These are phyloP conservation scores for rat (Rattus norvegicus) DNA, from an alignment of 2,113 vertebrate species.

Conservation along the genomic window DNA sequence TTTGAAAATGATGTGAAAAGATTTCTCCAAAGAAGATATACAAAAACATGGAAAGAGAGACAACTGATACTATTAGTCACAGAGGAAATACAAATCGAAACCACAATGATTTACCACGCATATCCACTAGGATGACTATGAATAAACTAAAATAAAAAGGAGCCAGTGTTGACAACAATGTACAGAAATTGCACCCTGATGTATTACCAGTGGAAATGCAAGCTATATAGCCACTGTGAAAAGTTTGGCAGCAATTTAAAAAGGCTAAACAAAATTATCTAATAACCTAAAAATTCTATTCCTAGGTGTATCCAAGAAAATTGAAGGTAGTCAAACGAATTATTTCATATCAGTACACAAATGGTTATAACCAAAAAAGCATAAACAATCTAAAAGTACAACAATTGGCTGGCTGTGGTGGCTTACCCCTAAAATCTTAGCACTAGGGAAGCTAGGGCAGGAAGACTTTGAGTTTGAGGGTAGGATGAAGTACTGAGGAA, in stretches of 20 bases:
- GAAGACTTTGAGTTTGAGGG: neutral
- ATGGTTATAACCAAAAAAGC: constrained; percentile 46
- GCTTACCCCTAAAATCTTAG: neutral
- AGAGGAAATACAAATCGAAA: constrained; percentile 65
- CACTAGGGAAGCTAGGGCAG: neutral
- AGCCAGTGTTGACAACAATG: constrained; percentile 40
- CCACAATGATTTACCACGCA: constrained; percentile 50
- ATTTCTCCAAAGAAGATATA: constrained; percentile 58
- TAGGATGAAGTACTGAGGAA: neutral
- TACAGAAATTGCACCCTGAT: constrained; percentile 25
- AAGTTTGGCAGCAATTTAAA: constrained; percentile 54
- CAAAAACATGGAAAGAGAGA: constrained; percentile 49
- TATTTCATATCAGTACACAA: constrained; percentile 45
- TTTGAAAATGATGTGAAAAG: constrained; percentile 39
- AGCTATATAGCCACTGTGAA: constrained; percentile 42
- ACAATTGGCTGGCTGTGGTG: neutral
- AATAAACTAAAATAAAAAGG: constrained; percentile 11
- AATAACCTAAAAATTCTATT: constrained; percentile 58
- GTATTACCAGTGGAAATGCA: constrained; percentile 18
- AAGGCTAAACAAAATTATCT: constrained; percentile 62
- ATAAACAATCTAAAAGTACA: constrained; percentile 43
- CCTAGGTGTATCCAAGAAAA: constrained; percentile 24
- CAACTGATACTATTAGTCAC: constrained; percentile 46
- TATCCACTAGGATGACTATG: constrained; percentile 30
- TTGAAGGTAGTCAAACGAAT: constrained; percentile 53